Evolutionary conservation across 2,113 vertebrate species (phyloP).

Genomic region (Malurus cyaneus): DNA sequence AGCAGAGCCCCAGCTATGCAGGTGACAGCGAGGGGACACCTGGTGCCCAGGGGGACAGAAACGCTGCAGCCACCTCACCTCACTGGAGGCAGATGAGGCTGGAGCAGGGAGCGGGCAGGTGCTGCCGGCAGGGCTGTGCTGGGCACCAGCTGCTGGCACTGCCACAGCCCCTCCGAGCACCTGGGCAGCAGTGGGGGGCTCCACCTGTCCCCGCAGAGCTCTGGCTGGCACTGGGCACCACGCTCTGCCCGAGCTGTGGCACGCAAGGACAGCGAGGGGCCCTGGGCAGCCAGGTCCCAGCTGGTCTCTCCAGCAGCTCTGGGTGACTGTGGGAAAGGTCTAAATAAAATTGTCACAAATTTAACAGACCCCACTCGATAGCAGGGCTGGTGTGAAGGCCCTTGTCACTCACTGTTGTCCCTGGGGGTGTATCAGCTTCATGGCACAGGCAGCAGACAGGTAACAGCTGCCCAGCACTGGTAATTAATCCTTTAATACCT

Average conservation of each 20-base stretch:
- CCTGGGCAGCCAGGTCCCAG: neutral
- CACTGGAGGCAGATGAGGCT: neutral
- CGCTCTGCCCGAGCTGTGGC: neutral
- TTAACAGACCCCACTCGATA: neutral
- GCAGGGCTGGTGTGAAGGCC: neutral
- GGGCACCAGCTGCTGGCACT: neutral
- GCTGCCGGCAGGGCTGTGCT: neutral
- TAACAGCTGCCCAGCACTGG: neutral
- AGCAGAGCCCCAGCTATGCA: neutral
- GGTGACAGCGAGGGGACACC: neutral
- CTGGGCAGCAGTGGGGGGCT: neutral
- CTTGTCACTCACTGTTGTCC: neutral
- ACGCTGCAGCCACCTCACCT: neutral
- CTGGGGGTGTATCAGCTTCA: neutral
- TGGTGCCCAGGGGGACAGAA: neutral
- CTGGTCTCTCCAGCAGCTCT: neutral
- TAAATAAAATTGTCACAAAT: neutral
- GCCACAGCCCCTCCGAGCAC: neutral
- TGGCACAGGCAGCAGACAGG: neutral
- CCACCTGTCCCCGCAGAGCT: fast-evolving
- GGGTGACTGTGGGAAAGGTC: neutral
- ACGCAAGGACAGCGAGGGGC: neutral
- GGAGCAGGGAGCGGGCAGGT: neutral
- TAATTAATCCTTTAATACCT: neutral
- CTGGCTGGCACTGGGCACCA: neutral